Evolutionary conservation across 2,113 vertebrate species (phyloP).

Genomic region (Otus sunia): DNA sequence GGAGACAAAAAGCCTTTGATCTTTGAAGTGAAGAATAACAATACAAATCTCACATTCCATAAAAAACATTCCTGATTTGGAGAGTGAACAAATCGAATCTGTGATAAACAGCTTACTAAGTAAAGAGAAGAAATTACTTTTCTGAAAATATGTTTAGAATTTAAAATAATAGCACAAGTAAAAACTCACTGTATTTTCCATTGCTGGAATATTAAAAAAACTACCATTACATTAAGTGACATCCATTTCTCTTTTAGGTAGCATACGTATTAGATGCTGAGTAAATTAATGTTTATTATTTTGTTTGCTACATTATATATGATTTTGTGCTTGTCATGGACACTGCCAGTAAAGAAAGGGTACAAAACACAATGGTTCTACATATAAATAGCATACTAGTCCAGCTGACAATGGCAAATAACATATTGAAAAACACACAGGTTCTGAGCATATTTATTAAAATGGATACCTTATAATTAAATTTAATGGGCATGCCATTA

Average conservation of each 20-base stretch:
- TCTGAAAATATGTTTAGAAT: background rate
- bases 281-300: background rate
- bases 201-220: background rate
- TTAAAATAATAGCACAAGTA: background rate
- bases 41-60: background rate
- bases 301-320: background rate
- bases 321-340: background rate
- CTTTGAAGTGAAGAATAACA: conserved; percentile 2
- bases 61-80: background rate
- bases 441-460: background rate
- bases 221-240: background rate
- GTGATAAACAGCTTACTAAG: background rate
- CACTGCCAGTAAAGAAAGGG: background rate
- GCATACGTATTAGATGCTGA: background rate
- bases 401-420: background rate
- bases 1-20: conserved; percentile 1
- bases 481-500: background rate
- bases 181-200: background rate
- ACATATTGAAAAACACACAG: background rate
- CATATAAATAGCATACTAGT: background rate
- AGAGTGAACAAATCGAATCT: background rate
- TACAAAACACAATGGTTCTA: background rate
- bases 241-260: background rate
- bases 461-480: conserved; percentile 21
- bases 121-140: background rate